A percentile compares a stretch with the other conserved stretches of the same genome.
Evolutionary conservation across 2,113 vertebrate genomes (phyloP).

Genomic region (Naja naja): DNA sequence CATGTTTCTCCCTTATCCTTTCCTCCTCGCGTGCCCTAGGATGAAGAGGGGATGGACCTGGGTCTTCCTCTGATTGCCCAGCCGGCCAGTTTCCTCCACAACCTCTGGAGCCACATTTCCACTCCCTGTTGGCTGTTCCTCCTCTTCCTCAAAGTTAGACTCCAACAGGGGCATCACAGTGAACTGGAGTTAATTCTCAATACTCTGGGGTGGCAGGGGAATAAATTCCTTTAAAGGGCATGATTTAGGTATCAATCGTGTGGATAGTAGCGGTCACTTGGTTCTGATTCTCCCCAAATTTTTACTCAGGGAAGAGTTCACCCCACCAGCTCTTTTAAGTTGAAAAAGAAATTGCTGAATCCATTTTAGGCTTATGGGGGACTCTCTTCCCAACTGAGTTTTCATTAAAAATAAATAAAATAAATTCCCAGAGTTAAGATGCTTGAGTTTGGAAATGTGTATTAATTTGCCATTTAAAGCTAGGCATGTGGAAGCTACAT

Average conservation of each 20-base stretch:
- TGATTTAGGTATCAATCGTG: background rate
- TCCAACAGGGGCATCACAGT: too few species aligned
- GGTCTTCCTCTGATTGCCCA: too few species aligned
- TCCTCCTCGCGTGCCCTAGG: too few species aligned
- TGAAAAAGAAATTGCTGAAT: background rate
- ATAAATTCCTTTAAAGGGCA: background rate
- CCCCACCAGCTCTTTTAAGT: background rate
- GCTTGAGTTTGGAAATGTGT: background rate
- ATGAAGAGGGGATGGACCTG: too few species aligned
- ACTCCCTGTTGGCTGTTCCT: too few species aligned
- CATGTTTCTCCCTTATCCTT: too few species aligned
- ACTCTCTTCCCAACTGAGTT: background rate
- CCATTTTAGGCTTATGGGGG: background rate
- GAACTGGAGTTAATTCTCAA: background rate
- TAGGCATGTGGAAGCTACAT: fast-evolving
- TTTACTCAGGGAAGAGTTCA: background rate
- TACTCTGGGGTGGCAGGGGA: background rate
- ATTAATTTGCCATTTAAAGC: background rate
- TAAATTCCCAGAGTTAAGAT: background rate
- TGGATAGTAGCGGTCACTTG: background rate
- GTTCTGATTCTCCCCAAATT: background rate
- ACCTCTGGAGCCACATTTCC: too few species aligned
- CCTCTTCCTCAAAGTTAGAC: too few species aligned
- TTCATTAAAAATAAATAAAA: background rate
- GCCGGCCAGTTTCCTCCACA: too few species aligned